phyloP scores from a whole-genome alignment of 2,113 vertebrate species.

The Ranitomeya imitator region DNA sequence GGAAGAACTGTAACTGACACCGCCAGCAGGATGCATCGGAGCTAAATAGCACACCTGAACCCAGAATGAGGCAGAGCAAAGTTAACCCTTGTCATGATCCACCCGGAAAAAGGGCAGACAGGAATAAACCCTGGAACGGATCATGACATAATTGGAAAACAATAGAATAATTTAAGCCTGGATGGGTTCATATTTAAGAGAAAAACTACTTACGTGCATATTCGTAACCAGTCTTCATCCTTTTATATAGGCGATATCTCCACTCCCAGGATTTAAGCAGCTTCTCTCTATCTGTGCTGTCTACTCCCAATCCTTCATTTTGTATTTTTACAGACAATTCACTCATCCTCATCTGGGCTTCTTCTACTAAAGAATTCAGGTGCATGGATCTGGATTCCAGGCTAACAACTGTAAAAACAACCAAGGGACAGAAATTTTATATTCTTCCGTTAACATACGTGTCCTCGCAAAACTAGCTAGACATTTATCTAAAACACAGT shows the following conservation, averaged over 20 bases:
- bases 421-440: not conserved
- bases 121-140: no score
- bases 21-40: no score
- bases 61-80: no score
- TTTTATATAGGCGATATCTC: constrained; percentile 87
- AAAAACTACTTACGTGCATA: constrained; percentile 83
- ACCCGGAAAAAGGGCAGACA: no score
- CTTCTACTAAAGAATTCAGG: constrained; percentile 80
- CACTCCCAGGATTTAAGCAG: constrained; percentile 92
- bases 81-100: no score
- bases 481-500: not conserved
- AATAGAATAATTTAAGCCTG: no score
- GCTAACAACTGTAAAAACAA: constrained; percentile 74
- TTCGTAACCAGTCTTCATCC: constrained; percentile 89
- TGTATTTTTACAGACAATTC: constrained; percentile 81
- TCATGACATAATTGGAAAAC: no score
- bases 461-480: not conserved
- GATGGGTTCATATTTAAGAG: not conserved
- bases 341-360: constrained; percentile 83
- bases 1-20: no score
- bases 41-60: no score
- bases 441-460: not conserved
- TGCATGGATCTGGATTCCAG: constrained; percentile 83
- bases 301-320: constrained; percentile 77
- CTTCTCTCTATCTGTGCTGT: constrained; percentile 85